Percentiles rank a stretch among this genome's conserved stretches.
Evolutionary conservation across 2,113 vertebrate genomes (phyloP).

Genomic region (Sebastes schlegelii): DNA sequence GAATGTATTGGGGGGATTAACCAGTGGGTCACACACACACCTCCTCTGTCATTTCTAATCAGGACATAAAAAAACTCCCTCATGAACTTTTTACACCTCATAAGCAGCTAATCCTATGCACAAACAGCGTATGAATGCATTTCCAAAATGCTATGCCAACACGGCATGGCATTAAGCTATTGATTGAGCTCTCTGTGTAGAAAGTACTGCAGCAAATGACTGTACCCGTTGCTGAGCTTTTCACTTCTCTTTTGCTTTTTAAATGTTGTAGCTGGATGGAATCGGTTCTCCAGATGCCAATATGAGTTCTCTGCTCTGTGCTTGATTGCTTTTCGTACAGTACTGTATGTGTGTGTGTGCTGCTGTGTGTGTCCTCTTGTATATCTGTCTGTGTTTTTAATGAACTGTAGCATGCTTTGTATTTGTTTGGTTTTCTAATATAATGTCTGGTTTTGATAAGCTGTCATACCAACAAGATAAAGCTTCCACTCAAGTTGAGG

Average conservation of each 20-base stretch:
- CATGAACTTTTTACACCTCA: conserved; percentile 77
- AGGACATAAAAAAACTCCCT: conserved; percentile 37
- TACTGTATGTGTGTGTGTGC: background rate
- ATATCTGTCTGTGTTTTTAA: conserved; percentile 50
- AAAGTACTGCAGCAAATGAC: conserved; percentile 43
- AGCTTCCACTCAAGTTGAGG: conserved; percentile 18
- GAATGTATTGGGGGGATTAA: conserved; percentile 31
- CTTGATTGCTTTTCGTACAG: conserved; percentile 60
- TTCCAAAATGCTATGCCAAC: conserved; percentile 58
- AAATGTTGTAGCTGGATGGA: conserved; percentile 47
- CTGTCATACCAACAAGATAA: conserved; percentile 41
- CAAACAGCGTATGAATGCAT: conserved; percentile 54
- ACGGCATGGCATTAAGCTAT: conserved; percentile 56
- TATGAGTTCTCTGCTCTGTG: conserved; percentile 51
- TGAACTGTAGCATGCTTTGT: conserved; percentile 51
- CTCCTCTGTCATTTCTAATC: conserved; percentile 46
- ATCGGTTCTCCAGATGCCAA: conserved; percentile 19
- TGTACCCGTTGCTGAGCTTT: conserved; percentile 59
- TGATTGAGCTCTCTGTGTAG: conserved; percentile 44
- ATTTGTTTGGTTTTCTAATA: conserved; percentile 36
- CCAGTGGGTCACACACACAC: conserved; percentile 49
- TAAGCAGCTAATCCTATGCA: conserved; percentile 78
- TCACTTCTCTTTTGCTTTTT: conserved; percentile 60
- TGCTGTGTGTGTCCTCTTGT: conserved; percentile 21
- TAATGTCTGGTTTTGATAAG: conserved; percentile 53